These are phyloP conservation scores for Patella caerulea DNA, from an alignment of 2,888 invertebrate genomes.

Conservation along the genomic window DNA sequence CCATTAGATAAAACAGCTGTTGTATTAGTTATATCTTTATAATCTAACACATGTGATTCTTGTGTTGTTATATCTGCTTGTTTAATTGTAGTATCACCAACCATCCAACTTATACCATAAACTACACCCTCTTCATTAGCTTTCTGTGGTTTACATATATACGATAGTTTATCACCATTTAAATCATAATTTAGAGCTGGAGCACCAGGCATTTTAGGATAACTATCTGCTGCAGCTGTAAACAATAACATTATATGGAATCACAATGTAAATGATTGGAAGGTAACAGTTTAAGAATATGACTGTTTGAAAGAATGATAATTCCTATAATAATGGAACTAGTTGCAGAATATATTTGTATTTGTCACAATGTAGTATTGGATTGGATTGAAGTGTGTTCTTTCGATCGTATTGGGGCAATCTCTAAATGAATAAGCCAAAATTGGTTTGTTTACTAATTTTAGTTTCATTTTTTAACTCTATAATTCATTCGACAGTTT, in stretches of 20 bases:
- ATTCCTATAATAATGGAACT: too few relatives aligned
- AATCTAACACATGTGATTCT: background rate
- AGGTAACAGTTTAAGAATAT: too few relatives aligned
- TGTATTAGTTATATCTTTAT: background rate
- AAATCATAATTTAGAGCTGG: conserved; percentile 24
- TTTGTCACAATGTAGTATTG: too few relatives aligned
- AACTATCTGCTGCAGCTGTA: conserved; percentile 21
- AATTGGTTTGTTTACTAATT: too few relatives aligned
- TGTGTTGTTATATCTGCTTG: background rate
- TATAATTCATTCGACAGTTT: too few relatives aligned
- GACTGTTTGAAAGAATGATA: too few relatives aligned
- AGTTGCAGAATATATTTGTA: too few relatives aligned
- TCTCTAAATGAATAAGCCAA: too few relatives aligned
- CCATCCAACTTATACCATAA: conserved; percentile 29
- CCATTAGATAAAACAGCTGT: background rate
- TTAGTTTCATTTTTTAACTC: too few relatives aligned
- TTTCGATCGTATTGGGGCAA: too few relatives aligned
- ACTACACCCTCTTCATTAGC: conserved; percentile 20
- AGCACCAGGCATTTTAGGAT: conserved; percentile 27
- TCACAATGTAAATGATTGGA: too few relatives aligned
- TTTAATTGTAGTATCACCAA: background rate
- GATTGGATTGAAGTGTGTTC: too few relatives aligned
- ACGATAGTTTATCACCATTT: conserved; percentile 13
- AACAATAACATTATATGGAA: background rate
- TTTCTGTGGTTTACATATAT: conserved; percentile 27